Evolutionary conservation across 1,140 invertebrate species (phyloP).

Genomic region (Tetranychus urticae): DNA sequence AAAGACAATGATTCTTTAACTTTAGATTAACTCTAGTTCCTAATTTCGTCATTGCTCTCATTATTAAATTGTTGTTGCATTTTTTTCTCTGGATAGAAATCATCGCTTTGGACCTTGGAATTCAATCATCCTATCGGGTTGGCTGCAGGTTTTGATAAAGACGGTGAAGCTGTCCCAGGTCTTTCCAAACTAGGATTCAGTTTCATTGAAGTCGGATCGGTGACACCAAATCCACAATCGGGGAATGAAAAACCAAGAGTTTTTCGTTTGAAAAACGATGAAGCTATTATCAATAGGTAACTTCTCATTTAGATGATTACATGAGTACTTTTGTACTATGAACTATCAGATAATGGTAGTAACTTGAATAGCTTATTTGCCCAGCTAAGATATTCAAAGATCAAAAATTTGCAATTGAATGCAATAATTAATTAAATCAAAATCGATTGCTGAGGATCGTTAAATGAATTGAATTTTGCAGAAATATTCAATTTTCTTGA

Average conservation of each 20-base stretch:
- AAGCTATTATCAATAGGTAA: constrained; percentile 72
- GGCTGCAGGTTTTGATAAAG: constrained; percentile 94
- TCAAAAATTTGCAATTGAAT: neutral
- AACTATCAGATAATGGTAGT: no score
- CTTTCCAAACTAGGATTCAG: constrained; percentile 68
- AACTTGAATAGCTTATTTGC: neutral
- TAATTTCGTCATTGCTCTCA: neutral
- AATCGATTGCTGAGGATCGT: no score
- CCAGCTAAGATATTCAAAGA: neutral
- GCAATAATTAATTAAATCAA: neutral
- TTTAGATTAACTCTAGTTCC: neutral
- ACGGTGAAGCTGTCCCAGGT: constrained; percentile 65
- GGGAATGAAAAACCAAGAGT: constrained; percentile 81
- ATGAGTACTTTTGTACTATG: neutral
- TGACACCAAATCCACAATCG: constrained; percentile 70
- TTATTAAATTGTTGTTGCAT: neutral
- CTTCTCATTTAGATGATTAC: no score
- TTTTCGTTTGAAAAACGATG: constrained; percentile 57
- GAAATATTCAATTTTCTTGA: no score
- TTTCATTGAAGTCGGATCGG: constrained; percentile 86
- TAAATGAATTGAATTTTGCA: no score
- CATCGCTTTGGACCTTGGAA: constrained; percentile 35
- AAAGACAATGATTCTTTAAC: neutral
- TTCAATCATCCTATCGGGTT: constrained; percentile 78
- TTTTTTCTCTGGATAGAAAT: constrained; percentile 24